A percentile compares a stretch with the other conserved stretches of the same genome.
phyloP scores from a whole-genome alignment of 2,888 invertebrate species.

The Himalopsyche tibetana region DNA sequence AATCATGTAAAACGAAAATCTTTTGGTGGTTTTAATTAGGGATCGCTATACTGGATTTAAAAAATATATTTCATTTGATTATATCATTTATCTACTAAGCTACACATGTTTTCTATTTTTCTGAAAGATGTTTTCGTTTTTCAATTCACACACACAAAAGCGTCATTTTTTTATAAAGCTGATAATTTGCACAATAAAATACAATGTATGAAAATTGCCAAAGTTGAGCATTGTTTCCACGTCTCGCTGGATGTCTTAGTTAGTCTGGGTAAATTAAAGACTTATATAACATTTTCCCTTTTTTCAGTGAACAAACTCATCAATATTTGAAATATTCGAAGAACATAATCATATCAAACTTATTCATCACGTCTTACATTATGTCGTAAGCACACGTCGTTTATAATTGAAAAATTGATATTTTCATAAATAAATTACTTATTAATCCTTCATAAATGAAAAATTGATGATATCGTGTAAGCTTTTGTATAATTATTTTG shows the following conservation, averaged over 20 bases:
- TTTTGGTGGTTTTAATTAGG: too few relatives aligned
- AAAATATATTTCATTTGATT: too few relatives aligned
- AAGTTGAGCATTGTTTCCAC: slow-evolving; percentile 34
- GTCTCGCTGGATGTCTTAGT: slow-evolving; percentile 16
- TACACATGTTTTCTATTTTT: too few relatives aligned
- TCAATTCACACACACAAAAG: neutral
- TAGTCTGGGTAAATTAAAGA: slow-evolving; percentile 11
- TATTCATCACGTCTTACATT: neutral
- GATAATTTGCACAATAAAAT: neutral
- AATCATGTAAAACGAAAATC: too few relatives aligned
- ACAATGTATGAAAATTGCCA: neutral
- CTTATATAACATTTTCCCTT: neutral
- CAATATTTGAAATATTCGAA: neutral
- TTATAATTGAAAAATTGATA: neutral
- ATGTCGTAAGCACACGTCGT: neutral
- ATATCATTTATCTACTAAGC: too few relatives aligned
- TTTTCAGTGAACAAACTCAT: slow-evolving; percentile 9
- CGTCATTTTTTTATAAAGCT: neutral
- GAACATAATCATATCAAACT: neutral
- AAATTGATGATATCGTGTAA: neutral
- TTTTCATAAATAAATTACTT: neutral
- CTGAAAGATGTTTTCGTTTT: neutral
- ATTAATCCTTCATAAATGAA: neutral
- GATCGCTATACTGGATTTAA: too few relatives aligned
- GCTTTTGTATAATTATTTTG: neutral